Evolutionary conservation across 2,888 invertebrate species (phyloP), one percentile per base, ranked within the genome.

Genomic region (Campopleginae sp.): DNA sequence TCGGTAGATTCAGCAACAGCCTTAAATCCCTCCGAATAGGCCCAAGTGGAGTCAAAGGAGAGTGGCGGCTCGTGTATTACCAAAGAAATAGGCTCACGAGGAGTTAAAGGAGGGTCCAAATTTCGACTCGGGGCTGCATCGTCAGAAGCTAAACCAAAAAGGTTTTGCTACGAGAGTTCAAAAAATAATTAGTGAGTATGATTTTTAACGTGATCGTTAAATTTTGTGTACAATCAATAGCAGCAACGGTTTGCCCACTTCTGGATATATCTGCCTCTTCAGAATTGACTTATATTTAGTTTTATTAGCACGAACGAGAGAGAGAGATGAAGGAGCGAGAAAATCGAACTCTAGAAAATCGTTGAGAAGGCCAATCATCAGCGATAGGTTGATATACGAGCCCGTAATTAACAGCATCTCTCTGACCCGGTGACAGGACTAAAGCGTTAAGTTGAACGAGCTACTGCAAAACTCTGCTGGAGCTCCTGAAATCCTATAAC

Each of bases 371-470:
- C 77, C 84, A 71, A 87, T 81, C 74, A 86, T 86, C 75, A 86
- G 83, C 88, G 86, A 89, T 89, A 88, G 44, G 80, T 86, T 87
- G 87, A 84, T 86, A 79, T 87, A 88, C 86, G 85, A 82, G 83
- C 85, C 88, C 85, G 87, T 90, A 89, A 89, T 90, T 88, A 89
- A 83, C 86, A 83, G 79, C 71, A 85, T 83, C 74, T 78, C 87
- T 89, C 87, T 88, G 87, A 88, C 88, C 86, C 88, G 86, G 82
- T 87, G 85, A 84, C 84, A 86, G 65, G 66, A 78, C 65, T 63
- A n/a, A 54, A 51, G 14, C 79, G 76, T 78, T 84, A 78, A 83
- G 89, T 87, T 86, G 81, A 27, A 33, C n/a, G 46, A 68, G 88
- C 88, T 84, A 88, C 88, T 89, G 90, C 85, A 89, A 87, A 85